phyloP scores from a whole-genome alignment of 37 sponge, comb jelly and placozoan genomes.

The Haliclona indistincta region DNA sequence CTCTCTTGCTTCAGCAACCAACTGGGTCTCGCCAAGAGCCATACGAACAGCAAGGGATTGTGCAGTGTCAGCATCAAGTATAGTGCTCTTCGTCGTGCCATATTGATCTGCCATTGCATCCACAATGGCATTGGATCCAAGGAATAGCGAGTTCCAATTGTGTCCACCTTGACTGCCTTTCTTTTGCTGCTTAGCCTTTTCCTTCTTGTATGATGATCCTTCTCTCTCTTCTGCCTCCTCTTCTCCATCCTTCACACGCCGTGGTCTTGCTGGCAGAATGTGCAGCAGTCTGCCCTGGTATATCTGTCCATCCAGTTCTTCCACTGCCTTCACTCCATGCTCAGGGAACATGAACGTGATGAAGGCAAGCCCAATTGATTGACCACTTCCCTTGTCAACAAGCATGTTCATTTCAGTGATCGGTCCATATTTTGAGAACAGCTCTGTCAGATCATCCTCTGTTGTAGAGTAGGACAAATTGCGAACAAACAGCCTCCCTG shows the following conservation, averaged over 20 bases:
- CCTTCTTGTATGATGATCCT: slow-evolving; percentile 58
- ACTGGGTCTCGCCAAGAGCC: slow-evolving; percentile 95
- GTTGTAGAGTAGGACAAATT: slow-evolving; percentile 85
- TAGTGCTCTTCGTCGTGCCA: slow-evolving; percentile 61
- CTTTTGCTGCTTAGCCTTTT: slow-evolving; percentile 73
- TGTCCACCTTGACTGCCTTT: slow-evolving; percentile 63
- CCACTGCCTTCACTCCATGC: slow-evolving; percentile 82
- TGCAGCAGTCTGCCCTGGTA: slow-evolving; percentile 90
- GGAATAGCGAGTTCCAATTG: slow-evolving; percentile 96
- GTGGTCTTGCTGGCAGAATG: slow-evolving; percentile 78
- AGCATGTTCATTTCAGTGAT: slow-evolving; percentile 75
- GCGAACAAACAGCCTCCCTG: slow-evolving; percentile 90
- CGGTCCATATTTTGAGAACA: slow-evolving; percentile 84
- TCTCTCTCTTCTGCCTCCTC: slow-evolving; percentile 9
- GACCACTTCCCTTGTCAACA: slow-evolving; percentile 71
- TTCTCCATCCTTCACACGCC: not conserved
- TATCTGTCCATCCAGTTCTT: slow-evolving; percentile 79
- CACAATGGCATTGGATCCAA: slow-evolving; percentile 88
- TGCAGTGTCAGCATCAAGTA: slow-evolving; percentile 62
- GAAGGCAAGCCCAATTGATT: slow-evolving; percentile 83
- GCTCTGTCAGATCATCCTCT: slow-evolving; percentile 77
- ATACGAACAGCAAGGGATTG: slow-evolving; percentile 83
- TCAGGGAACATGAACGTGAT: slow-evolving; percentile 95
- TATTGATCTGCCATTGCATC: slow-evolving; percentile 83
- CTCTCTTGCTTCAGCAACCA: slow-evolving; percentile 82